phyloP scores from a whole-genome alignment of 2,113 vertebrate species.

The Hippoglossus stenolepis region DNA sequence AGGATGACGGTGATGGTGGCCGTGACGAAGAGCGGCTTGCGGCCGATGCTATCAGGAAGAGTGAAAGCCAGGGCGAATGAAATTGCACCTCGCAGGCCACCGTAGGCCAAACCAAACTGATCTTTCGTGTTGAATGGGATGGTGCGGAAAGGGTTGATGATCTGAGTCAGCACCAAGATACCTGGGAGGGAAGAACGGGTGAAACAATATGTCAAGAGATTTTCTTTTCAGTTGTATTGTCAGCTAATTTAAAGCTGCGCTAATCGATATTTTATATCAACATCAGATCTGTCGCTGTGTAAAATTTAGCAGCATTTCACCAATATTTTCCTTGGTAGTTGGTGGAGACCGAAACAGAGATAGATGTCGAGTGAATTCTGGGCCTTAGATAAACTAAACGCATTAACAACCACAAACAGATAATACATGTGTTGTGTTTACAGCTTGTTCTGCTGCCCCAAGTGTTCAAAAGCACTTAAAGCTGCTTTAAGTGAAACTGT shows the following conservation, averaged over 20 bases:
- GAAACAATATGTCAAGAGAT: neutral
- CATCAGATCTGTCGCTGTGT: too few relatives aligned
- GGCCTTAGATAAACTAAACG: too few relatives aligned
- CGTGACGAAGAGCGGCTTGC: conserved; percentile 93
- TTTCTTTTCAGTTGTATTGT: neutral
- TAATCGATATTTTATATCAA: too few relatives aligned
- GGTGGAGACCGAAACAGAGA: too few relatives aligned
- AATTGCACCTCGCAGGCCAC: conserved; percentile 94
- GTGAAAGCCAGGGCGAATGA: conserved; percentile 96
- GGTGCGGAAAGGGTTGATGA: conserved; percentile 96
- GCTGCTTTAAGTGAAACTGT: too few relatives aligned
- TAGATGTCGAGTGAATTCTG: too few relatives aligned
- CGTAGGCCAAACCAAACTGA: conserved; percentile 96
- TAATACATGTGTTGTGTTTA: too few relatives aligned
- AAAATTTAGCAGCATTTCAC: too few relatives aligned
- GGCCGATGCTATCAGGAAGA: conserved; percentile 88
- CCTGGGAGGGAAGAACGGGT: conserved; percentile 76
- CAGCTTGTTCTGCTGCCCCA: too few relatives aligned
- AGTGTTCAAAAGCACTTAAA: too few relatives aligned
- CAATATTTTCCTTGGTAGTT: too few relatives aligned
- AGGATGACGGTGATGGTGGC: conserved; percentile 94
- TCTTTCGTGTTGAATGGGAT: conserved; percentile 95
- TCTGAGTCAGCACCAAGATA: conserved; percentile 92
- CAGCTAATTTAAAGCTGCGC: neutral
- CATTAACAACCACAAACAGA: too few relatives aligned